These are phyloP conservation scores for Callionymus lyra DNA, from an alignment of 2,113 vertebrate species.

Conservation along the genomic window DNA sequence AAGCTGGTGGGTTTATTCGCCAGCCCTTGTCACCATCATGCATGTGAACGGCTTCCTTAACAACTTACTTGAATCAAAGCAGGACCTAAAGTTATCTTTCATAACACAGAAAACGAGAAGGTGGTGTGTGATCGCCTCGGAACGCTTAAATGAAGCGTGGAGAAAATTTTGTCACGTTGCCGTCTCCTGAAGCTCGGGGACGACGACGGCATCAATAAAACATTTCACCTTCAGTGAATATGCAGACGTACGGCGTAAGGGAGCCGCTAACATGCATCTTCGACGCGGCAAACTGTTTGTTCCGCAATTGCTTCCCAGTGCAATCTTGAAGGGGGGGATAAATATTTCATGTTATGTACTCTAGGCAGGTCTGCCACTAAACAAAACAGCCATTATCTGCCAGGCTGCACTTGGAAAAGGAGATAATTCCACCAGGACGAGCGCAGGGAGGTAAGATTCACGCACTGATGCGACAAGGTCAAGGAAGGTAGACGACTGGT, in stretches of 20 bases:
- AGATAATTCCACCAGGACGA: slow-evolving; percentile 24
- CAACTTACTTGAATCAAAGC: too few species aligned
- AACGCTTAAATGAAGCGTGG: slow-evolving; percentile 38
- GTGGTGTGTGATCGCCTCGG: slow-evolving; percentile 6
- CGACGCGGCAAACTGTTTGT: slow-evolving; percentile 43
- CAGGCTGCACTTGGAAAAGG: slow-evolving; percentile 32
- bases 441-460: slow-evolving; percentile 5
- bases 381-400: slow-evolving; percentile 59
- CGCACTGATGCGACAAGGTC: slow-evolving; percentile 4
- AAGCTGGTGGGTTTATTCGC: not conserved
- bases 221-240: slow-evolving; percentile 41
- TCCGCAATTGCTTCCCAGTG: slow-evolving; percentile 40
- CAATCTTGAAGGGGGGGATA: slow-evolving; percentile 31
- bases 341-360: slow-evolving; percentile 60
- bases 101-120: too few species aligned
- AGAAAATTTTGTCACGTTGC: slow-evolving; percentile 34
- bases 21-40: too few species aligned
- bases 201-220: slow-evolving; percentile 54
- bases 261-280: slow-evolving; percentile 29
- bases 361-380: slow-evolving; percentile 42
- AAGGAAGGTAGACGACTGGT: slow-evolving; percentile 7
- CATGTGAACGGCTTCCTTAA: too few species aligned
- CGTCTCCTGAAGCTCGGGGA: slow-evolving; percentile 29
- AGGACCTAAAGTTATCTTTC: too few species aligned
- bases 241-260: slow-evolving; percentile 32